A percentile compares a stretch with the other conserved stretches of the same genome.
Conservation (phyloP, 2,888 invertebrate species). For the Scaptomyza tumidula region DNA sequence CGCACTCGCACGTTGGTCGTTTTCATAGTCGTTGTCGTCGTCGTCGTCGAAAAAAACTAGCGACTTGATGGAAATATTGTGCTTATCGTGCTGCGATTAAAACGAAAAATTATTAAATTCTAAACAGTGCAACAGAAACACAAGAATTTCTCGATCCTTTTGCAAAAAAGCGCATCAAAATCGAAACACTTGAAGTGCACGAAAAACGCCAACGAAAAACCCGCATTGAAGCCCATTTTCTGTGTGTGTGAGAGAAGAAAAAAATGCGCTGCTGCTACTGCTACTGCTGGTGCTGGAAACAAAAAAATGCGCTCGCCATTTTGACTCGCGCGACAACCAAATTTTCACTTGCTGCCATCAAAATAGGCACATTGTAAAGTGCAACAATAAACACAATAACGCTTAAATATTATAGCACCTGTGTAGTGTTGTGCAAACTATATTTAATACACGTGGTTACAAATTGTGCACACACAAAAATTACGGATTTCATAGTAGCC, state of each 20-base stretch:
- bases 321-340: conserved; percentile 75
- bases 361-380: conserved; percentile 30
- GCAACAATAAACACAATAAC: conserved; percentile 23
- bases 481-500: conserved; percentile 47
- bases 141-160: conserved; percentile 74
- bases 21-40: conserved; percentile 66
- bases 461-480: conserved; percentile 54
- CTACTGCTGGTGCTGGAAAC: conserved; percentile 77
- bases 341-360: conserved; percentile 59
- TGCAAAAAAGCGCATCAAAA: conserved; percentile 69
- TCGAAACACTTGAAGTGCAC: conserved; percentile 64
- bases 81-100: conserved; percentile 56
- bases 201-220: conserved; percentile 75
- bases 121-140: conserved; percentile 58
- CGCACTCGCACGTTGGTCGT: conserved; percentile 70
- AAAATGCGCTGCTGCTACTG: conserved; percentile 75
- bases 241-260: conserved; percentile 72
- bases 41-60: conserved; percentile 72
- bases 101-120: conserved; percentile 43
- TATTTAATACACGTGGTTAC: conserved; percentile 62
- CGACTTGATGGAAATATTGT: conserved; percentile 72
- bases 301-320: conserved; percentile 83
- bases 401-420: conserved; percentile 15
- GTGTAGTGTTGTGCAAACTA: conserved; percentile 34
- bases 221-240: conserved; percentile 61